A percentile compares a stretch with the other conserved stretches of the same genome.
These are phyloP conservation scores for Lingula anatina DNA, from an alignment of 2,888 invertebrate genomes.

Conservation along the genomic window DNA sequence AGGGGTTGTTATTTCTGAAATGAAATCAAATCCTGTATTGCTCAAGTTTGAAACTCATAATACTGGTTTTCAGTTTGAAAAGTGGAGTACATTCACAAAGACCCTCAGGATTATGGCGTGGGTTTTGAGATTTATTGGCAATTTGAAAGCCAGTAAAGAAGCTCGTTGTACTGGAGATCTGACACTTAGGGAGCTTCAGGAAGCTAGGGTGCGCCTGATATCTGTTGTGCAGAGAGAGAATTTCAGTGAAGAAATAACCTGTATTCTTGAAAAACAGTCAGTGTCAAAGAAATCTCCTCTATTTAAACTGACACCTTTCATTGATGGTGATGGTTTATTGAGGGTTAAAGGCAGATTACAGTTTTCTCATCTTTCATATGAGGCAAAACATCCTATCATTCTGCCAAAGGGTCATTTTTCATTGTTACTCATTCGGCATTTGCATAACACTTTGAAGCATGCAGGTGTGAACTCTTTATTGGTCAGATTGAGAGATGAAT, in stretches of 20 bases:
- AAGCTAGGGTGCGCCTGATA: background rate
- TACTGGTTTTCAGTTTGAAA: background rate
- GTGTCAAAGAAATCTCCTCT: background rate
- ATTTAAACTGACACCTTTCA: background rate
- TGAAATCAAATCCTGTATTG: background rate
- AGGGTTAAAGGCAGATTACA: background rate
- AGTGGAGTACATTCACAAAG: background rate
- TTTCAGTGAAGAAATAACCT: background rate
- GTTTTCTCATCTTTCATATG: background rate
- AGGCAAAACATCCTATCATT: background rate
- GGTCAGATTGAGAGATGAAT: background rate
- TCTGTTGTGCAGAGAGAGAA: background rate
- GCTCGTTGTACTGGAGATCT: background rate
- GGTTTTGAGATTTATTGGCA: background rate
- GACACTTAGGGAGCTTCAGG: background rate
- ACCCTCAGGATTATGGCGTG: background rate
- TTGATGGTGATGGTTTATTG: background rate
- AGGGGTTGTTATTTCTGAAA: background rate
- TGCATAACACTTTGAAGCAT: background rate
- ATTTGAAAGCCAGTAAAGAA: background rate
- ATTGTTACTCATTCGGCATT: background rate
- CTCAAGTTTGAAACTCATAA: background rate
- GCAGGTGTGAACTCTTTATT: constrained; percentile 4
- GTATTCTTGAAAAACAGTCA: background rate
- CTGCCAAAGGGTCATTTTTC: background rate